These are phyloP conservation scores for Rhizomys pruinosus DNA, from an alignment of 2,113 vertebrate species.

Conservation along the genomic window DNA sequence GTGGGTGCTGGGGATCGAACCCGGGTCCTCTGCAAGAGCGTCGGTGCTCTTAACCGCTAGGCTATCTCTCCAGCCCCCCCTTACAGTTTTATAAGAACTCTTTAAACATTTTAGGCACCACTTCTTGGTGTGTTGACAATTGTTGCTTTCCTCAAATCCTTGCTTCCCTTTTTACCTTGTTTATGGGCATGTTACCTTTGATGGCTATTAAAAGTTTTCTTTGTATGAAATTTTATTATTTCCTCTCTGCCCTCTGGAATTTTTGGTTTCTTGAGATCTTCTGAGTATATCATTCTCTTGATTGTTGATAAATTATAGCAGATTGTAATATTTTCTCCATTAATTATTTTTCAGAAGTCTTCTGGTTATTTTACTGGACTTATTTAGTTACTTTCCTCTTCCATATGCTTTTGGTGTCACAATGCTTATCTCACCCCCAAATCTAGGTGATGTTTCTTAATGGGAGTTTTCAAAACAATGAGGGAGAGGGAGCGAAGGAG, in stretches of 20 bases:
- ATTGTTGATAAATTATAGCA: too few species aligned
- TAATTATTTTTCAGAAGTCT: neutral
- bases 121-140: neutral
- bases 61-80: too few species aligned
- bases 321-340: neutral
- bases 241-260: neutral
- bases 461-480: neutral
- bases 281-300: neutral
- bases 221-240: neutral
- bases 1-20: too few species aligned
- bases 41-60: too few species aligned
- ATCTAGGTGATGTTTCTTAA: neutral
- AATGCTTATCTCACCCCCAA: neutral
- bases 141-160: neutral
- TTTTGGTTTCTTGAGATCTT: neutral
- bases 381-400: neutral
- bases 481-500: neutral
- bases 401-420: neutral
- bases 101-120: too few species aligned
- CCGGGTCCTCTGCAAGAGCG: too few species aligned
- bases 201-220: neutral
- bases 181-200: neutral
- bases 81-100: too few species aligned
- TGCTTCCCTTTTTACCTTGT: neutral
- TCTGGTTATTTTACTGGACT: neutral